Conservation (phyloP, 2,888 invertebrate genomes). For the Andrena praecox region DNA sequence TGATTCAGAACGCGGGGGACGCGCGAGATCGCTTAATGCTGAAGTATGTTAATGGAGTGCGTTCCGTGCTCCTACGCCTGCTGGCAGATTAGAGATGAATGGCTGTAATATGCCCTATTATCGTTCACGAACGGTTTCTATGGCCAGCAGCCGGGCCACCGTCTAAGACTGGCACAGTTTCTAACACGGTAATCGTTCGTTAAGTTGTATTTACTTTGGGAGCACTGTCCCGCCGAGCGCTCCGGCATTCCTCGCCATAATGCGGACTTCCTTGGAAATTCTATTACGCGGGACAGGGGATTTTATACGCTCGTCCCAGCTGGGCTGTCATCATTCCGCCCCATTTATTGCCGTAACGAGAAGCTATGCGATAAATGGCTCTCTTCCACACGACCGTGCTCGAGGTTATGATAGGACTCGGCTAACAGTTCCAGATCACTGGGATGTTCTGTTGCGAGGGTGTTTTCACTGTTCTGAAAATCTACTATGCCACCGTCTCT, state of each 20-base stretch:
- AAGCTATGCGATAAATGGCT: background rate
- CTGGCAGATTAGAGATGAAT: conserved; percentile 65
- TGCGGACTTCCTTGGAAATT: background rate
- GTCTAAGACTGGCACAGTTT: conserved; percentile 49
- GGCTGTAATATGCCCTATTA: conserved; percentile 64
- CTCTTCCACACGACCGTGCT: background rate
- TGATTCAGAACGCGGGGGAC: conserved; percentile 61
- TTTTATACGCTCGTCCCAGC: background rate
- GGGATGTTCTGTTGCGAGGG: background rate
- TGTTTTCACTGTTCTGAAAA: conserved; percentile 18
- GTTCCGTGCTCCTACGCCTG: conserved; percentile 72
- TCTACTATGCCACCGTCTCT: background rate
- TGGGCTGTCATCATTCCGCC: background rate
- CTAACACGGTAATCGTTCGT: conserved; percentile 48
- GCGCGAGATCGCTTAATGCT: conserved; percentile 71
- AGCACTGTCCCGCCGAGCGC: conserved; percentile 8
- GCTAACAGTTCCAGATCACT: background rate
- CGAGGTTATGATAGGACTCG: background rate
- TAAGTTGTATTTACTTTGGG: conserved; percentile 38
- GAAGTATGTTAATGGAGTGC: conserved; percentile 75
- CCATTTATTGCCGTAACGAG: conserved; percentile 21
- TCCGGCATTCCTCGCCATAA: conserved; percentile 10
- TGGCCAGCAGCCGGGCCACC: conserved; percentile 4
- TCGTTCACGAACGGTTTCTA: conserved; percentile 41
- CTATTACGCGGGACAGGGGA: background rate